These are phyloP conservation scores for Cotesia congregata DNA, from an alignment of 2,888 invertebrate genomes.

Conservation along the genomic window DNA sequence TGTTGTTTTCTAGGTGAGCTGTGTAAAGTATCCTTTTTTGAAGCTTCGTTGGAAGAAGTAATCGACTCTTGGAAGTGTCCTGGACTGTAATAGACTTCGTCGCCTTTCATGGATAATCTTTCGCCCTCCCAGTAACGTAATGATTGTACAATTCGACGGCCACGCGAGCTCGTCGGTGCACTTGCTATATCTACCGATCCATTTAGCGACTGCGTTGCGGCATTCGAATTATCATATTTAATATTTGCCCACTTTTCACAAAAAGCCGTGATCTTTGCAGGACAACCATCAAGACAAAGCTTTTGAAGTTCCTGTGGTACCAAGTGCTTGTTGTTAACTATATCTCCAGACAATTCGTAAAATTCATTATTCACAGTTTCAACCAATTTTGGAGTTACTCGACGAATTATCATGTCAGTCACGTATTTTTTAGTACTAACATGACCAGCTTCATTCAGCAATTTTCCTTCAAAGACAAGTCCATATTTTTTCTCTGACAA, in stretches of 20 bases:
- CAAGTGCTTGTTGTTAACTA: conserved; percentile 55
- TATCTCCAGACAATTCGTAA: conserved; percentile 56
- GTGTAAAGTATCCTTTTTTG: conserved; percentile 13
- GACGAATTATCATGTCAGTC: conserved; percentile 53
- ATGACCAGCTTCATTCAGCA: conserved; percentile 61
- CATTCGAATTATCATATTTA: conserved; percentile 22
- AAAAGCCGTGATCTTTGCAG: conserved; percentile 56
- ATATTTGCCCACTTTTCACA: conserved; percentile 48
- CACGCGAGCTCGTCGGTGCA: conserved; percentile 56
- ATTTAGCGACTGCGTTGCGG: conserved; percentile 20
- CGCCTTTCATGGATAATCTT: conserved; percentile 52
- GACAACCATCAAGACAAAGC: conserved; percentile 60
- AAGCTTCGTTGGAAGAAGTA: conserved; percentile 35
- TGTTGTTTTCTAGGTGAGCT: conserved; percentile 27
- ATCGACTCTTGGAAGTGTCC: conserved; percentile 48
- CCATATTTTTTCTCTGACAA: conserved; percentile 44
- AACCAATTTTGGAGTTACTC: conserved; percentile 54
- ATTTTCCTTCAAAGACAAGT: conserved; percentile 60
- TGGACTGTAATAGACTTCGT: conserved; percentile 52
- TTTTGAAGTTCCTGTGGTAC: conserved; percentile 56
- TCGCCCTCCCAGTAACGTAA: conserved; percentile 62
- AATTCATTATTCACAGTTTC: conserved; percentile 57
- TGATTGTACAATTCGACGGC: conserved; percentile 57
- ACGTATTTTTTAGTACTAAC: conserved; percentile 53
- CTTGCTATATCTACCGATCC: conserved; percentile 42